Evolutionary conservation across 1,140 invertebrate genomes (phyloP).

Genomic region (Hermetia illucens): DNA sequence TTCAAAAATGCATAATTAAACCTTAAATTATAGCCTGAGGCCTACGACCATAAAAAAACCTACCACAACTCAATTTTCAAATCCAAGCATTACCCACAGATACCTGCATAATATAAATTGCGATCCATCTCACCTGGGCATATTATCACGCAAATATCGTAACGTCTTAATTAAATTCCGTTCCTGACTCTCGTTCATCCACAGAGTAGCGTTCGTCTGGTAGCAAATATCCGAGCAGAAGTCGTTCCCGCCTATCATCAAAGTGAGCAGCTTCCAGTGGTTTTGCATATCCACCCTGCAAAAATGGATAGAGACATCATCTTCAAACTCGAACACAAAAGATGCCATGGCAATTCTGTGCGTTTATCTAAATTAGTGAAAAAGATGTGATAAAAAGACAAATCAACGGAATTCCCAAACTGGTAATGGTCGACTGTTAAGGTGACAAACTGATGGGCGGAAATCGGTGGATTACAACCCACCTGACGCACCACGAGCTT

Average conservation of each 20-base stretch:
- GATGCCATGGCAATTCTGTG: neutral
- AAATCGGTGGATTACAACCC: no score
- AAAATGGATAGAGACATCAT: neutral
- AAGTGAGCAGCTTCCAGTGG: constrained; percentile 51
- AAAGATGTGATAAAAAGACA: no score
- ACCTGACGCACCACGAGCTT: no score
- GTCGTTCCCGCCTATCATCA: constrained; percentile 51
- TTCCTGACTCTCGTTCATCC: constrained; percentile 32
- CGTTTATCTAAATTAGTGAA: no score
- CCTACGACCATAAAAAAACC: no score
- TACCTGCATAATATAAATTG: no score
- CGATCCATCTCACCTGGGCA: constrained; percentile 38
- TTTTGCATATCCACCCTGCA: constrained; percentile 35
- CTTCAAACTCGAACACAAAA: neutral
- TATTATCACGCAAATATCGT: constrained; percentile 37
- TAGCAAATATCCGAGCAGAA: constrained; percentile 44
- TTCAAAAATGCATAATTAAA: no score
- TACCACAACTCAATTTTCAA: no score
- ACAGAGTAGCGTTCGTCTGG: constrained; percentile 18
- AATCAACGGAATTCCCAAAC: no score
- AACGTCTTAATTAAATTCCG: constrained; percentile 34
- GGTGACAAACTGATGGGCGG: no score
- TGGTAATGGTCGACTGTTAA: no score
- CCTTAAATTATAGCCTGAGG: neutral
- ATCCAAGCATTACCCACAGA: no score